These are phyloP conservation scores for Dryobotodes eremita DNA, from an alignment of 2,888 invertebrate genomes.

Conservation along the genomic window DNA sequence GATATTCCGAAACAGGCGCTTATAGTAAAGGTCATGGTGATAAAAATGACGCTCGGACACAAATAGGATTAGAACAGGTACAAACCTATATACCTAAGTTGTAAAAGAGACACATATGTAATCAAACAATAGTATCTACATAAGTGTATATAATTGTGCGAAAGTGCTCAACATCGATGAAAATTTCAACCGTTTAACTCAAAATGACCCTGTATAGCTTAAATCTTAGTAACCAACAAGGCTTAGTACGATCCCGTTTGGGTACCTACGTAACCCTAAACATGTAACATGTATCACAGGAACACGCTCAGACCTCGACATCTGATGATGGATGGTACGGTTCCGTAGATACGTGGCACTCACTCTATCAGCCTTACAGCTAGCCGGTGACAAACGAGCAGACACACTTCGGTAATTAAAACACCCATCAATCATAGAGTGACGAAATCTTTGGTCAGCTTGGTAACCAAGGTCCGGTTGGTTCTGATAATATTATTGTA, in stretches of 20 bases:
- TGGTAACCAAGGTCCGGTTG: background rate
- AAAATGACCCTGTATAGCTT: background rate
- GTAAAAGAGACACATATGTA: background rate
- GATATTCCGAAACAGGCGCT: background rate
- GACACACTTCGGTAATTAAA: conserved; percentile 45
- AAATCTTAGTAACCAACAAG: background rate
- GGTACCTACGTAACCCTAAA: conserved; percentile 1
- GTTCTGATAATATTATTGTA: background rate
- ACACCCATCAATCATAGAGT: conserved; percentile 57
- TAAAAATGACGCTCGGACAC: conserved; percentile 8
- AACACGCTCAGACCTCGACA: conserved; percentile 21
- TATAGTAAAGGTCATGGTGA: background rate
- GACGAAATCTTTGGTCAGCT: conserved; percentile 31
- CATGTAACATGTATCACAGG: conserved; percentile 1
- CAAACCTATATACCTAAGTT: too few species aligned
- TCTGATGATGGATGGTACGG: conserved; percentile 52
- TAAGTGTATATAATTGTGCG: background rate
- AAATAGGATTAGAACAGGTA: background rate
- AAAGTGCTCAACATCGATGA: background rate
- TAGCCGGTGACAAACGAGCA: conserved; percentile 58
- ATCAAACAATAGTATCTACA: background rate
- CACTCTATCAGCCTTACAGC: conserved; percentile 57
- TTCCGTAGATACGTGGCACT: conserved; percentile 50
- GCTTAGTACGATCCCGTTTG: background rate
- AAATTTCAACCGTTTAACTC: background rate